These are phyloP conservation scores for Dusona sp. DNA, from an alignment of 2,888 invertebrate genomes.

Conservation along the genomic window DNA sequence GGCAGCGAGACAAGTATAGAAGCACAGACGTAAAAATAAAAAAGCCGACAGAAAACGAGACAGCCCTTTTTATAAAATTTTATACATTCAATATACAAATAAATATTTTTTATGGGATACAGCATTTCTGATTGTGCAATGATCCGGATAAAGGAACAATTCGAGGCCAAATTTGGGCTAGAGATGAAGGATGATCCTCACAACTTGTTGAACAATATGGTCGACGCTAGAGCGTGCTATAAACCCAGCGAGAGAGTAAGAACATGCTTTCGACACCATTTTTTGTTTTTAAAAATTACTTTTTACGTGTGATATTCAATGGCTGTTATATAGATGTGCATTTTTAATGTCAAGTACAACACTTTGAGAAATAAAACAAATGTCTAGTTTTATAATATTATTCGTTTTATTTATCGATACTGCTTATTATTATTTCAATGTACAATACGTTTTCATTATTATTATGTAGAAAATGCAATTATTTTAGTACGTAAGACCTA, in stretches of 20 bases:
- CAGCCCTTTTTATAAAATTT: not conserved
- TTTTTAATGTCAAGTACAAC: conserved; percentile 23
- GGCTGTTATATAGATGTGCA: conserved; percentile 51
- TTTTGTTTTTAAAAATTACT: conserved; percentile 33
- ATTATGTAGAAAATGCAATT: conserved; percentile 2
- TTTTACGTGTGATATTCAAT: conserved; percentile 45
- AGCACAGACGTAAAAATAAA: conserved; percentile 38
- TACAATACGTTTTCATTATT: conserved; percentile 22
- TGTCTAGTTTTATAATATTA: not conserved
- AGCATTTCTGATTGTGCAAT: conserved; percentile 72
- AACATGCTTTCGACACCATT: conserved; percentile 63
- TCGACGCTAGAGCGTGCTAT: conserved; percentile 84
- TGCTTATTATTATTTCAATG: conserved; percentile 51
- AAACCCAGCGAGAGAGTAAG: conserved; percentile 84
- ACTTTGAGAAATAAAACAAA: conserved; percentile 5
- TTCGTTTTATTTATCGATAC: conserved; percentile 43
- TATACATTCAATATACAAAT: conserved; percentile 9
- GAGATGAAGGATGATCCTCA: conserved; percentile 79
- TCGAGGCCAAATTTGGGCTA: conserved; percentile 78
- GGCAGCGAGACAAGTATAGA: conserved; percentile 18
- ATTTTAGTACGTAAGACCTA: conserved; percentile 33
- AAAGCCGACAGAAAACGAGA: conserved; percentile 15
- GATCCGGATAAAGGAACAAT: conserved; percentile 76
- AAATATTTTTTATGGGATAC: conserved; percentile 65
- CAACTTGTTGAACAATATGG: conserved; percentile 82